These are phyloP conservation scores for Bombyx huttoni DNA, from an alignment of 2,888 invertebrate species.

Conservation along the genomic window DNA sequence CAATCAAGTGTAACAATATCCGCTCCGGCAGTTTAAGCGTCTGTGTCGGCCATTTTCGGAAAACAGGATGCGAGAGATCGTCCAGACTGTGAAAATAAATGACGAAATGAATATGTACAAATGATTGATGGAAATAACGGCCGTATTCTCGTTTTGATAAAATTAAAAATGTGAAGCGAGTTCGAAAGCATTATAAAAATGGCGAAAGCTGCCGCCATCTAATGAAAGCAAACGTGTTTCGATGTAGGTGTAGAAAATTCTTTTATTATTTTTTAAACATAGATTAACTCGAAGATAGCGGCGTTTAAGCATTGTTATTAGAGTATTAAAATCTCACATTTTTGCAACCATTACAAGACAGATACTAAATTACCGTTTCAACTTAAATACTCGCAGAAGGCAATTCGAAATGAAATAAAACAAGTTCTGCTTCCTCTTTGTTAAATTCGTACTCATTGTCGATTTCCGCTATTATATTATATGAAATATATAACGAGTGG, in stretches of 20 bases:
- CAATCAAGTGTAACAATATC: background rate
- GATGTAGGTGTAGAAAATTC: conserved; percentile 9
- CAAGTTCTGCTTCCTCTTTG: conserved; percentile 3
- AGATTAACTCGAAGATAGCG: conserved; percentile 1
- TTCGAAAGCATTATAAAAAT: conserved; percentile 5
- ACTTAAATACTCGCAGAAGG: background rate
- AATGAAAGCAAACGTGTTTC: conserved; percentile 22
- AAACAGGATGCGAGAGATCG: conserved; percentile 5
- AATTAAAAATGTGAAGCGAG: conserved; percentile 10
- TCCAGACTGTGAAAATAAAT: background rate
- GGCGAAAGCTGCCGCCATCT: conserved; percentile 16
- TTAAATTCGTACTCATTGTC: conserved; percentile 2
- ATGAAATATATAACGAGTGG: background rate
- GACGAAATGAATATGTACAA: conserved; percentile 4
- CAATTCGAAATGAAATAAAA: conserved; percentile 1
- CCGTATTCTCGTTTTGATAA: conserved; percentile 15
- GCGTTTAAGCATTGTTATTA: conserved; percentile 3
- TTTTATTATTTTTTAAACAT: conserved; percentile 7
- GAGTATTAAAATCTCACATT: conserved; percentile 2
- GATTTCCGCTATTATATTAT: conserved; percentile 1
- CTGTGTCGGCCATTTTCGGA: background rate
- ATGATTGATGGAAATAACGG: conserved; percentile 12
- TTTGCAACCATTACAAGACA: background rate
- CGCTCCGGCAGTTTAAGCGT: background rate
- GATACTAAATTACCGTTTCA: background rate